Evolutionary conservation across 2,113 vertebrate genomes (phyloP).

Genomic region (Mustela lutreola): DNA sequence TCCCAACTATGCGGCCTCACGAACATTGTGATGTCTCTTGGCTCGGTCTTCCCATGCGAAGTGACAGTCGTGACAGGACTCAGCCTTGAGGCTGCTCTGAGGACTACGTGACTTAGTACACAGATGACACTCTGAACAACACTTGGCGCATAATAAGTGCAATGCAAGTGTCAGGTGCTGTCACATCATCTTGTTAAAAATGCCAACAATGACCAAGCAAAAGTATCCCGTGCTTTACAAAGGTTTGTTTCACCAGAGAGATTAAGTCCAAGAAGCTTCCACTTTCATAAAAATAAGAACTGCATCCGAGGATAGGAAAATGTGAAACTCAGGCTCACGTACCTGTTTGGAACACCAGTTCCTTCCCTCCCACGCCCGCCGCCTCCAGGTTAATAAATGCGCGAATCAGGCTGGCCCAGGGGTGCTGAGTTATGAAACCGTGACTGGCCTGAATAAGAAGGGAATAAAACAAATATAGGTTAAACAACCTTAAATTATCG

Average conservation of each 20-base stretch:
- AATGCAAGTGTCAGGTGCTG: not conserved
- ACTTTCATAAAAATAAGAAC: not conserved
- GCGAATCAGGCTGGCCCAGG: slow-evolving; percentile 94
- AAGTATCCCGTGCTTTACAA: slow-evolving; percentile 21
- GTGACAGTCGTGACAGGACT: not conserved
- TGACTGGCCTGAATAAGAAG: slow-evolving; percentile 94
- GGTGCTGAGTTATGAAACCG: slow-evolving; percentile 98
- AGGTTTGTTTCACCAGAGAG: not conserved
- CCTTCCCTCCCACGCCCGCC: slow-evolving; percentile 98
- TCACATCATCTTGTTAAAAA: not conserved
- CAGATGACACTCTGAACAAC: not conserved
- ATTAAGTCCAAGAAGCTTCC: slow-evolving; percentile 2
- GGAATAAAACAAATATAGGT: slow-evolving; percentile 59
- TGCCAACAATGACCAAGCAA: not conserved
- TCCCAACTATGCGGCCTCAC: not conserved
- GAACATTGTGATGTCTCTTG: not conserved
- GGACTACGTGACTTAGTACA: not conserved
- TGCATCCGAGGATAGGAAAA: not conserved
- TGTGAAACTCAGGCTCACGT: slow-evolving; percentile 52
- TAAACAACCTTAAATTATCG: slow-evolving; percentile 48
- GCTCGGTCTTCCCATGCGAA: not conserved
- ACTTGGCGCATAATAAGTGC: not conserved
- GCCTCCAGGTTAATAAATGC: slow-evolving; percentile 99
- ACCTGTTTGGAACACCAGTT: slow-evolving; percentile 99
- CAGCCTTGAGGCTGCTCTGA: not conserved